phyloP scores from a whole-genome alignment of 2,888 invertebrate genomes.

The Formica aserva region DNA sequence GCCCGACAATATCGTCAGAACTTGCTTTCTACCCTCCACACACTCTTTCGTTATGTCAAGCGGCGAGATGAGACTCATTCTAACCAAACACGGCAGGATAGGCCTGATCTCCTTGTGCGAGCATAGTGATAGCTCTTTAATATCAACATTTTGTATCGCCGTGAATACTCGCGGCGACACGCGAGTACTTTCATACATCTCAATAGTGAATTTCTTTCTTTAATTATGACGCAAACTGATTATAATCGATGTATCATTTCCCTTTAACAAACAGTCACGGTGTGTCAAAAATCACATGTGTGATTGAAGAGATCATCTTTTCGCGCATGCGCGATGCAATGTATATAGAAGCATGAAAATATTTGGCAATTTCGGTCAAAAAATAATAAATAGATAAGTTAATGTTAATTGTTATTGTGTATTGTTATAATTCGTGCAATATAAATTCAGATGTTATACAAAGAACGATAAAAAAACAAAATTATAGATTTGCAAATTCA shows the following conservation, averaged over 20 bases:
- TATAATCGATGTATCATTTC: not conserved
- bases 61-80: constrained; percentile 96
- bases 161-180: constrained; percentile 91
- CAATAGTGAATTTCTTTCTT: not conserved
- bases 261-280: not conserved
- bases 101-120: constrained; percentile 94
- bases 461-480: no score
- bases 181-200: constrained; percentile 81
- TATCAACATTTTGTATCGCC: constrained; percentile 94
- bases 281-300: no score
- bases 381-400: no score
- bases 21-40: constrained; percentile 93
- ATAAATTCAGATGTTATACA: no score
- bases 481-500: no score
- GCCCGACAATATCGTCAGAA: constrained; percentile 95
- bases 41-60: constrained; percentile 94
- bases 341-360: no score
- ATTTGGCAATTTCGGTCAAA: no score
- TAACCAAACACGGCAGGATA: constrained; percentile 95
- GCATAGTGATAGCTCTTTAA: constrained; percentile 91
- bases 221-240: not conserved
- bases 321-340: not conserved
- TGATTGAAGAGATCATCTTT: no score
- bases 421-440: no score
- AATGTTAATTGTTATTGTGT: no score